Base-by-base conservation (phyloP, 2,113 vertebrate genomes). In the Ictalurus punctatus region DNA sequence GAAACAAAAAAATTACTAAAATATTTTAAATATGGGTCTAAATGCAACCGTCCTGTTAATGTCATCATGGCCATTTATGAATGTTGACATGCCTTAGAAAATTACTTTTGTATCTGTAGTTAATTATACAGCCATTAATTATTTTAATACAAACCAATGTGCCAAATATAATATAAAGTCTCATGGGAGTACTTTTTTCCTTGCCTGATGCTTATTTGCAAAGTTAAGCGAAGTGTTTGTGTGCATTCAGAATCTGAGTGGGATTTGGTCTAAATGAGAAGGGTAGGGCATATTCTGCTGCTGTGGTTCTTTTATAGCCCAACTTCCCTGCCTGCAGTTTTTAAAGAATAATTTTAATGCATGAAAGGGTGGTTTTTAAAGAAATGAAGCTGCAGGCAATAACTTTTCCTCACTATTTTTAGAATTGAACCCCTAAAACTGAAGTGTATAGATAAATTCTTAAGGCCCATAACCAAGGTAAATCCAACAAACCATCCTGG, bases 261-360 rank as follows among this genome's bases (percentile, higher is more conserved):
- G 84, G 71, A 54, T 86, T 84, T 80, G 76, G 87, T 63, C 89
- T 85, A 69, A 44, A 54, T 40, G 76, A 90, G 52, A 83, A 84
- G 91, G 89, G 91, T 79, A 80, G 91, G 91, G 89, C 89, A 67
- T 84, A 86, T 86, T 89, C 59, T 86, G 52, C 80, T 86, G 78
- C 88, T 88, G 89, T 89, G 88, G 86, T 92, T 79, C 82, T 86
- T 92, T 92, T 88, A 92, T 76, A 78, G 83, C n/a, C 58, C 52
- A 78, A 48, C 73, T 85, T 89, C 88, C 83, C 63, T 71, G 85
- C 88, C 82, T 82, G 63, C 56, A 59, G 83, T 83, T 71, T 89
- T 91, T 85, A 91, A 91, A 91, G 56, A 84, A 71, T 89, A 79
- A 84, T 85, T 65, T 91, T 71, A 82, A 85, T 89, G 59, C 88